These are phyloP conservation scores for Epinephelus awoara DNA, from an alignment of 2,797 vertebrate species.

Conservation along the genomic window DNA sequence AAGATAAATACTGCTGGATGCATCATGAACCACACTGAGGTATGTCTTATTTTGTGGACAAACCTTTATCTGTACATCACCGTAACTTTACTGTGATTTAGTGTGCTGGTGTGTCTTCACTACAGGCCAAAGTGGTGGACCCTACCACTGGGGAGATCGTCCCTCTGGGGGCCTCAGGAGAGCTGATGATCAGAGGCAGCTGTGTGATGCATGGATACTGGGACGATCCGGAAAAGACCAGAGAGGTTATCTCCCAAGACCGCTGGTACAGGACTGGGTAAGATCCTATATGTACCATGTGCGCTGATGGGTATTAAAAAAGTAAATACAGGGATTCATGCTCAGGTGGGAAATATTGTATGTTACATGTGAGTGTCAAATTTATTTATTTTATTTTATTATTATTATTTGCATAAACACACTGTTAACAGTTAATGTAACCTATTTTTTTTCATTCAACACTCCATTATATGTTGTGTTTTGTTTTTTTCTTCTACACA, in stretches of 20 bases:
- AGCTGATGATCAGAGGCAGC: conserved; percentile 90
- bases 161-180: conserved; percentile 87
- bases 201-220: conserved; percentile 94
- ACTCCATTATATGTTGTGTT: neutral
- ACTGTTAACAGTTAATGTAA: too few relatives aligned
- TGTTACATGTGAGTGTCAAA: too few relatives aligned
- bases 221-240: conserved; percentile 86
- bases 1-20: conserved; percentile 88
- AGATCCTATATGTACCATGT: conserved; percentile 49
- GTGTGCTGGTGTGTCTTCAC: neutral
- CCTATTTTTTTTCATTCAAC: too few relatives aligned
- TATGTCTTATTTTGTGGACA: conserved; percentile 54
- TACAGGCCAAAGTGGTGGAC: conserved; percentile 90
- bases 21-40: conserved; percentile 91
- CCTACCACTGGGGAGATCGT: conserved; percentile 72
- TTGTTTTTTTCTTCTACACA: conserved; percentile 59
- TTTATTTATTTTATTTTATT: too few relatives aligned
- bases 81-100: neutral
- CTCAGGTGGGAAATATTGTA: neutral
- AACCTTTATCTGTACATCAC: neutral
- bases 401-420: too few relatives aligned
- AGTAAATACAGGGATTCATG: neutral
- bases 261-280: conserved; percentile 94
- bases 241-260: conserved; percentile 81
- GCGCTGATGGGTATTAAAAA: neutral